These are phyloP conservation scores for Pantala flavescens DNA, from an alignment of 1,140 invertebrate genomes.

Conservation along the genomic window DNA sequence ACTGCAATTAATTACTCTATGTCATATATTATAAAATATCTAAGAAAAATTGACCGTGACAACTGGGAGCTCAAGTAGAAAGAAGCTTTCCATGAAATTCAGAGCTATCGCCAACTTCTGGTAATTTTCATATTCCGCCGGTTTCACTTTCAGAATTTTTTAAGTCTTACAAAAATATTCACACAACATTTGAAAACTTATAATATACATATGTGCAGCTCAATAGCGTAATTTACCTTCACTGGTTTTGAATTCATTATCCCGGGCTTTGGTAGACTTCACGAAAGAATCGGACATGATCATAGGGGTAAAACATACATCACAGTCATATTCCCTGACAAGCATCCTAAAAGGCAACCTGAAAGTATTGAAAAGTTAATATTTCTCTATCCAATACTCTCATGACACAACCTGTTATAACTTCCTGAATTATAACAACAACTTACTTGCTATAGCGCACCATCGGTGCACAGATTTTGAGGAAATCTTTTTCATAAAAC, in stretches of 20 bases:
- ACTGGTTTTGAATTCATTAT: constrained; percentile 80
- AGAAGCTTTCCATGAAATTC: too few relatives aligned
- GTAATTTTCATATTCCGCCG: too few relatives aligned
- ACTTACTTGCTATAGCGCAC: constrained; percentile 87
- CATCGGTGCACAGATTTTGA: constrained; percentile 89
- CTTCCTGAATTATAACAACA: too few relatives aligned
- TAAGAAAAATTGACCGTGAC: too few relatives aligned
- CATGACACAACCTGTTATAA: constrained; percentile 16
- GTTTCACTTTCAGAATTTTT: too few relatives aligned
- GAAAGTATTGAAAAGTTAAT: constrained; percentile 27
- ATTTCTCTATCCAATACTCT: background rate
- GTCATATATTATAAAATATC: too few relatives aligned
- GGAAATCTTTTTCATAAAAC: constrained; percentile 49
- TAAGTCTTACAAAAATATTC: too few relatives aligned
- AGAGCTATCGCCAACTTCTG: too few relatives aligned
- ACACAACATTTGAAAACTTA: too few relatives aligned
- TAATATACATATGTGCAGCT: too few relatives aligned
- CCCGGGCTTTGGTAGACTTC: constrained; percentile 75
- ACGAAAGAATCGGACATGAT: constrained; percentile 89
- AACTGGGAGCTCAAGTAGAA: too few relatives aligned
- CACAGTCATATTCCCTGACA: constrained; percentile 73
- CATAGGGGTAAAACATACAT: constrained; percentile 93
- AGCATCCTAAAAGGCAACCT: constrained; percentile 75
- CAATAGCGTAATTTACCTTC: constrained; percentile 32
- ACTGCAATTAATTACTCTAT: too few relatives aligned